Percentiles rank a stretch among this genome's conserved stretches.
Conservation (phyloP, 1,140 invertebrate species). For the Brachionus rotundiformis region DNA sequence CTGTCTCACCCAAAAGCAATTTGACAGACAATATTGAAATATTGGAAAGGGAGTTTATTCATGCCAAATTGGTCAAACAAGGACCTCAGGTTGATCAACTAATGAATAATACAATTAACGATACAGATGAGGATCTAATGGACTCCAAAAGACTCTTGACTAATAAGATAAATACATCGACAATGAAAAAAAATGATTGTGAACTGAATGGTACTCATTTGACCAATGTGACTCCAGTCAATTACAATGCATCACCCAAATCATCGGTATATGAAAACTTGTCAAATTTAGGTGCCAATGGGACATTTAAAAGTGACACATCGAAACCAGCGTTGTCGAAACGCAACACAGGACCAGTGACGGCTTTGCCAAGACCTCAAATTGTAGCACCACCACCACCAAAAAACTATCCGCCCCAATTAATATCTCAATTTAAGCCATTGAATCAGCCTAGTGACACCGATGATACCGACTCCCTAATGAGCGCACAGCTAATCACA, state of each 20-base stretch:
- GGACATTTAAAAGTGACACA: background rate
- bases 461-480: conserved; percentile 19
- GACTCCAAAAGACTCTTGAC: conserved; percentile 15
- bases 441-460: background rate
- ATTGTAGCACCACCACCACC: background rate
- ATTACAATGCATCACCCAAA: background rate
- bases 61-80: conserved; percentile 28
- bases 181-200: background rate
- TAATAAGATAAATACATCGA: conserved; percentile 16
- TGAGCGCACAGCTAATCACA: conserved; percentile 27
- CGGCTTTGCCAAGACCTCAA: background rate
- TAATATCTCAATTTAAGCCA: conserved; percentile 9
- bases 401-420: conserved; percentile 9
- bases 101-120: conserved; percentile 24
- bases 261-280: conserved; percentile 32
- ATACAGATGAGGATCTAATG: conserved; percentile 12
- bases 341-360: background rate
- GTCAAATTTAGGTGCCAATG: background rate
- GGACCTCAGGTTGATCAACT: background rate
- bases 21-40: background rate
- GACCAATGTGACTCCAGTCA: background rate
- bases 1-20: background rate
- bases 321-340: background rate
- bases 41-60: conserved; percentile 43
- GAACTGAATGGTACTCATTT: background rate